Evolutionary conservation across 23 tunicate species (phyloP), one percentile per base, ranked within the genome.

Genomic region (Styela clava): DNA sequence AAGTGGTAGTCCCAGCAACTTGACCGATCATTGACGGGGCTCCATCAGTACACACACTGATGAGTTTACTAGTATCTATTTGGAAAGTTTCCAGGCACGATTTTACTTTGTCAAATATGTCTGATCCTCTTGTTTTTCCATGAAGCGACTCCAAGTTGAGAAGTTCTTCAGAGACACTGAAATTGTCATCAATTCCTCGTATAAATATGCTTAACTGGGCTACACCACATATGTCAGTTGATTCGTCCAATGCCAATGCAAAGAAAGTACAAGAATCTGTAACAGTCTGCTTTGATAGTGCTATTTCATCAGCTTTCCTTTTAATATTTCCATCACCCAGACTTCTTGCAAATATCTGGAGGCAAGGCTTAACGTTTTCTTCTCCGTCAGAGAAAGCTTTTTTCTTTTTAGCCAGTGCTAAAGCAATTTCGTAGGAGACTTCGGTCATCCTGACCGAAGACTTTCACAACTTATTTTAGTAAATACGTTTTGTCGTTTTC

Each of bases 51-150:
- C 81, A 74, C 19, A 83, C 74, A 83, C 87, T 73, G 31, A 63
- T 74, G 35, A 83, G 81, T 62, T 83, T 1, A 29, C 74, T 62
- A 73, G 81, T 74, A 12, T 62, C 74, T 34, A 83, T 35, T 71
- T 62, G 74, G 26, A 56, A 73, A 62, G 33, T 1, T 12, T 74
- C 81, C 62, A 83, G 74, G 30, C 81, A 63, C 63, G 74, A 74
- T 79, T 83, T 9, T 30, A 83, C 87, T 73, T 74, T 70, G 1
- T 52, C 62, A 74, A 83, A 83, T 74, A 74, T 56, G 2, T 74
- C 87, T 83, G 74, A 72, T 36, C 81, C 87, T 63, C 73, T 83
- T 73, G 87, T 83, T 64, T 81, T 83, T 62, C 81, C 87, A 24
- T 63, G 81, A 83, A 74, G n/a, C 69, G 78, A 69, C 37, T 78